Base-by-base conservation (phyloP, 2,888 invertebrate species). In the Acronicta alni region DNA sequence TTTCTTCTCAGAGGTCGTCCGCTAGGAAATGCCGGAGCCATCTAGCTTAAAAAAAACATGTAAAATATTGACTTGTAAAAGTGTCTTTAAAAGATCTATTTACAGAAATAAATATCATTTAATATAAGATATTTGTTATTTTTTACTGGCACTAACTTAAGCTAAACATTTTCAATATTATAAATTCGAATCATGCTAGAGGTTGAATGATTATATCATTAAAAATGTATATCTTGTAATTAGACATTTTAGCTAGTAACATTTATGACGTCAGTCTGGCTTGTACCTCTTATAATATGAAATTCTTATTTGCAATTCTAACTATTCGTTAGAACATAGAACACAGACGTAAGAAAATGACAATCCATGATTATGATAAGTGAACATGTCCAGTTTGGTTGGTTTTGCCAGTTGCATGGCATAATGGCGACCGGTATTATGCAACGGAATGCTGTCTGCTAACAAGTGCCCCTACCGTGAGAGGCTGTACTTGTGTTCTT, bases 401-500 rank as follows among this genome's bases (percentile, higher is more conserved):
- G 30, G 47, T 20, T 26, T 66, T 20, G 38, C 57, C 35, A 30
- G 18, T 39, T 26, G 10, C 42, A 10, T 41, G 30, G 38, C 17
- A 16, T 68, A 72, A 74, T 67, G 65, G 65, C 61, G 45, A 61
- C 64, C 58, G 70, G 61, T 68, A 72, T 75, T 74, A 78, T 66
- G 64, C 56, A 75, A 65, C 57, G 59, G 67, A 73, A 74, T 68
- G 72, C 65, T 71, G 77, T 70, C 61, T 63, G 61, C 71, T 69
- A 67, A 73, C 65, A 75, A 77, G 70, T 75, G 69, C 39, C 55
- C 67, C 69, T 70, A 77, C 56, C 57, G 64, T 52, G 41, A 35
- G 72, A 71, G 67, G 57, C 65, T 80, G 78, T 78, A 79, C 66
- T 78, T 75, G 62, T 65, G 77, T 72, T 72, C 66, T 73, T 68